Base-by-base conservation (phyloP, 2,113 vertebrate species). In the Prietella phreatophila region DNA sequence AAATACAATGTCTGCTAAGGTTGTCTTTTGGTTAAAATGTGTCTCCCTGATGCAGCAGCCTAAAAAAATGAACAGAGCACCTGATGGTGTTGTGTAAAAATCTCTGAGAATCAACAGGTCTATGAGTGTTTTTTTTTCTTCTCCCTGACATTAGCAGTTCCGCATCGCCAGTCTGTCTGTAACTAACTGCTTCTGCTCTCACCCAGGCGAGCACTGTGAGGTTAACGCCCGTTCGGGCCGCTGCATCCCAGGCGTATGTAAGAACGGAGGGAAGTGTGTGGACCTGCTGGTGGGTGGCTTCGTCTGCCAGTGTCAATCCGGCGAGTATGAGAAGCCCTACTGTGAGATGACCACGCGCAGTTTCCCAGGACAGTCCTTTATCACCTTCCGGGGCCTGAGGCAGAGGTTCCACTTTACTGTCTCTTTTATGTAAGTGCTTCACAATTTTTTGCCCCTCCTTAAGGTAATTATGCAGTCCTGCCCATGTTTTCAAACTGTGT, bases 341-440 rank as follows among this genome's bases (percentile, higher is more conserved):
- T 99, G 98, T 86, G 95, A 96, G 93, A 96, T 98, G 96, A 97
- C 96, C 93, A 98, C 97, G 0, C 96, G 98, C 88, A 97, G 96
- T 93, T 99, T 99, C 92, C 97, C 97, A 0, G 95, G 96, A 0
- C 95, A 90, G 82, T 99, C 98, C 91, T 99, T 99, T 91, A 81
- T 99, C 94, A 99, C 98, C 91, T 99, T 99, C 91, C 95, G 96
- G 4, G 98, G 98, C 55, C 95, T 99, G 76, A 94, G 96, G 58
- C 98, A 99, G 87, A 96, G 98, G 89, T 99, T 99, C 93, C 98
- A 98, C 95, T 98, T 99, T 94, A 97, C 97, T 36, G 91, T 99
- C 14, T 94, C 96, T 88, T 96, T 99, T 90, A 97, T 94, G 98
- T 99, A 93, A 97, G 97, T 95, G 53, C 19, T 84, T 69, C 27